These are phyloP conservation scores for Lemur catta DNA, from an alignment of 2,797 vertebrate species.

Conservation along the genomic window DNA sequence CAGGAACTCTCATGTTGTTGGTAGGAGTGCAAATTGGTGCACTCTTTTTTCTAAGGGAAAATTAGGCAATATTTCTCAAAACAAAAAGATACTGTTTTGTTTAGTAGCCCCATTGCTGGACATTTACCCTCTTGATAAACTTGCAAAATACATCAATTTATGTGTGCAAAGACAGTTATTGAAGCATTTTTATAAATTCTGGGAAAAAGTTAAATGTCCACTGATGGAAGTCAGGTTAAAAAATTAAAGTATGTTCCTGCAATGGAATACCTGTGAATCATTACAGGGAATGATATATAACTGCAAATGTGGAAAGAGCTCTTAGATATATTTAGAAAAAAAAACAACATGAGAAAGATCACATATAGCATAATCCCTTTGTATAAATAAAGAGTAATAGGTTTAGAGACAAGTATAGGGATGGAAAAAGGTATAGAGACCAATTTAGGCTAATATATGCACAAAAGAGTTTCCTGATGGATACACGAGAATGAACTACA, in stretches of 20 bases:
- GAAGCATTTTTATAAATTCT: background rate
- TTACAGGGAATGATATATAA: background rate
- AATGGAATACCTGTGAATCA: background rate
- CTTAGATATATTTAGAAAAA: background rate
- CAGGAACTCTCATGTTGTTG: background rate
- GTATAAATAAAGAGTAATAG: background rate
- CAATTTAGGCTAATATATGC: background rate
- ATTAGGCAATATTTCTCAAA: background rate
- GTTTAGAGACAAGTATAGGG: background rate
- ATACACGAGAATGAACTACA: background rate
- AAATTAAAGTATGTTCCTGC: background rate
- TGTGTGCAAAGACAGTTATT: background rate
- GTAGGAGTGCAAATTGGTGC: background rate
- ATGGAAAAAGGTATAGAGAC: background rate
- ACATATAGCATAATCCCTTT: background rate
- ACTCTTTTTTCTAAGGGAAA: background rate
- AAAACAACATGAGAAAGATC: background rate
- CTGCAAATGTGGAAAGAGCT: background rate
- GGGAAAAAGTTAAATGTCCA: background rate
- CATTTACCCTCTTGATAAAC: background rate
- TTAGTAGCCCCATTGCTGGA: background rate
- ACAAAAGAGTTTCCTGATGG: background rate
- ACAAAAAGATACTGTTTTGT: background rate
- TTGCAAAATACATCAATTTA: background rate
- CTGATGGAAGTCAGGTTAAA: background rate